Evolutionary conservation across 64 coral and sea anemone genomes (phyloP), one percentile per base, ranked within the genome.

Genomic region (Catalaphyllia jardinei): DNA sequence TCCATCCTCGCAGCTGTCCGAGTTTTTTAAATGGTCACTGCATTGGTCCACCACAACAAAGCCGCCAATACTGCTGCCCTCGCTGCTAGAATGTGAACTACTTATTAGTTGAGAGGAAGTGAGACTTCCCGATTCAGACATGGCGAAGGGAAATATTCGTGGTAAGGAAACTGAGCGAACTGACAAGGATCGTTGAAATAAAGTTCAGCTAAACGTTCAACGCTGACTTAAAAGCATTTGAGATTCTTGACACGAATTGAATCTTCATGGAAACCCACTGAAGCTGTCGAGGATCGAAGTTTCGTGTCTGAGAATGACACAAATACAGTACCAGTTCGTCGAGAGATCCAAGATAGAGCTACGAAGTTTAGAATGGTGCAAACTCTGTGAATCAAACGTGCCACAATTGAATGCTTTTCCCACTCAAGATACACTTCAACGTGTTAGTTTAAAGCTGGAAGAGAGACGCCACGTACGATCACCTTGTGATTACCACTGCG

Each of bases 21-120:
- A 85, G n/a, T 71, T 29, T 67, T 11, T 61, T 1, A 61, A 31
- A 22, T 71, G 33, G 17, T 52, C 81, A 29, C 69, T 63, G 13
- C 39, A 25, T 71, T 85, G 52, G 7, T 67, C 62, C 30, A 85
- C 62, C 31, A 85, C 62, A 4, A 85, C 81, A 52, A 71, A 85
- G 20, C 80, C 31, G 18, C 65, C 25, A 11, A 69, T 27, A 69
- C 29, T 35, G 60, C 39, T 85, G 46, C 81, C 62, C 50, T 51
- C 81, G n/a, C 81, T 85, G n/a, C 81, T 85, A 1, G 81, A 85
- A 7, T 85, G 63, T 8, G 81, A 85, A 29, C 62, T 85, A 39
- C 46, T 85, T 63, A 85, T 49, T 25, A 12, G 49, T 16, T 12
- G 3, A 27, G 62, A 61, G 10, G 78, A 12, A 22, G 62, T 14